A percentile compares a stretch with the other conserved stretches of the same genome.
Conservation (phyloP, 2,797 vertebrate species). For the Enteromius viviparus region DNA sequence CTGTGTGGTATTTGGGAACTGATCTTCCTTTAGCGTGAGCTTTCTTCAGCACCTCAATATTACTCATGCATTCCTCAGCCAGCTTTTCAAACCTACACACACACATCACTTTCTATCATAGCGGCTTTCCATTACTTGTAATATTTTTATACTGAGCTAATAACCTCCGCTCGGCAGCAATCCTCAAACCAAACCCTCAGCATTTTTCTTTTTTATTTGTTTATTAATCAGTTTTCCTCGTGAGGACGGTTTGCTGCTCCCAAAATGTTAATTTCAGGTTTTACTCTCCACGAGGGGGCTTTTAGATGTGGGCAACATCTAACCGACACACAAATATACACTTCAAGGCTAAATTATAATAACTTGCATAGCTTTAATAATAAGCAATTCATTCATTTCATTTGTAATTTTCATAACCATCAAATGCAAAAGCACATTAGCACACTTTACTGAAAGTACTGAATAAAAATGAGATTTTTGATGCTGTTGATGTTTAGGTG, state of each 20-base stretch:
- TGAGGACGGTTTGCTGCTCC: neutral
- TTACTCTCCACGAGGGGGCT: neutral
- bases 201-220: neutral
- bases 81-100: slow-evolving; percentile 84
- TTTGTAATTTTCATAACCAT: neutral
- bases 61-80: slow-evolving; percentile 82
- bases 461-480: neutral
- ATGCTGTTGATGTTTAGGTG: neutral
- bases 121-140: neutral
- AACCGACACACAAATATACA: neutral
- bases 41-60: slow-evolving; percentile 84
- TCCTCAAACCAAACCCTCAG: neutral
- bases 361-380: neutral
- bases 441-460: too few species aligned
- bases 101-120: slow-evolving; percentile 13
- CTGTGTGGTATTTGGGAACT: slow-evolving; percentile 81
- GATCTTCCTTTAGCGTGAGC: slow-evolving; percentile 82
- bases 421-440: neutral
- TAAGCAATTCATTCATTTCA: neutral
- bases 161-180: neutral
- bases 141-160: neutral
- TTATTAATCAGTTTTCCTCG: neutral
- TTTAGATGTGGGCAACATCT: too few species aligned
- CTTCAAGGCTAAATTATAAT: neutral
- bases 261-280: neutral